Evolutionary conservation across 1,140 invertebrate genomes (phyloP), one percentile per base, ranked within the genome.

Genomic region (Adelges cooleyi): DNA sequence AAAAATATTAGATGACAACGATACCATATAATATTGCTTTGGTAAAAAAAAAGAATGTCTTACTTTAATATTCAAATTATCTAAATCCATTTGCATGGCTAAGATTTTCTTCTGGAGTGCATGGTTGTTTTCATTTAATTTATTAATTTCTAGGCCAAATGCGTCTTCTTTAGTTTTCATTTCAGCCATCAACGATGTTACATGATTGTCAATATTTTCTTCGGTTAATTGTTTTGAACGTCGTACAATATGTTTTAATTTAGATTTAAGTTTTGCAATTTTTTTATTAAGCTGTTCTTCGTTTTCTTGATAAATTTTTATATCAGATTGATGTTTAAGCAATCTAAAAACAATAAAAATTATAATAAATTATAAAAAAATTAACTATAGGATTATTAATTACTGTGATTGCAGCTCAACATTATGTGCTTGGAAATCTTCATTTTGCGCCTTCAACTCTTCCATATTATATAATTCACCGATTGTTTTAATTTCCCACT

Each of bases 161-260:
- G n/a, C 17, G 20, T 62, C 56, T 20, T 62, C 56, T 62, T 48
- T 62, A 4, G 27, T 33, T 62, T 62, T 62, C 11, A 62, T 62
- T 29, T 62, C 56, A 48, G 22, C n/a, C 27, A 62, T 33, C 20
- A 62, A 20, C n/a, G 56, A 18, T 46, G 56, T 27, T 27, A 62
- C 42, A 48, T 62, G 42, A 62, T 62, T 62, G 23, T 62, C 56
- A 46, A 62, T 62, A n/a, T 62, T 62, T 62, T 62, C 56, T 62
- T 62, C 56, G 2, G 25, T 48, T 15, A 62, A 48, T 8, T 62
- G 56, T 62, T 62, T 62, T 20, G 56, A 62, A n/a, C 42, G 42
- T 9, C 56, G 42, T 3, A 33, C 56, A n/a, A 62, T 33, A 2
- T 62, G 42, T 5, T 48, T 62, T 29, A 62, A 17, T 62, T 62